These are phyloP conservation scores for Willowsia nigromaculata DNA, from an alignment of 2,888 invertebrate genomes.

Conservation along the genomic window DNA sequence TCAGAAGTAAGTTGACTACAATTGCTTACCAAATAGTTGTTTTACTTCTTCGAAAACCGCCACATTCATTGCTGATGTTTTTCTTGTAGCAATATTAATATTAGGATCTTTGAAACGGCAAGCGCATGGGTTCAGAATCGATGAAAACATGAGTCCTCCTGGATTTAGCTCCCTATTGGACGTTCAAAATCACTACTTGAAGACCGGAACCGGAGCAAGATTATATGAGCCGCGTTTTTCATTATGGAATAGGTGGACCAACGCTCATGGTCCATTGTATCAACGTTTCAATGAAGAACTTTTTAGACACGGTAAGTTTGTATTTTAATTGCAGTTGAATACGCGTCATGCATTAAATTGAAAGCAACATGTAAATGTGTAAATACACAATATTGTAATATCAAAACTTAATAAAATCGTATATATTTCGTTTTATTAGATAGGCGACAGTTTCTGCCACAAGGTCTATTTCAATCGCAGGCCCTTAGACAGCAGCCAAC, in stretches of 20 bases:
- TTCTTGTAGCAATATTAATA: too few relatives aligned
- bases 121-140: neutral
- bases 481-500: too few relatives aligned
- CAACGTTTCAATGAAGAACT: neutral
- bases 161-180: conserved; percentile 2
- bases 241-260: conserved; percentile 19
- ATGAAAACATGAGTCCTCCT: neutral
- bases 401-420: too few relatives aligned
- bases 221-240: neutral
- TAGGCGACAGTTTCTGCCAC: too few relatives aligned
- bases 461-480: too few relatives aligned
- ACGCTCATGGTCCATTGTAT: neutral
- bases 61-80: too few relatives aligned
- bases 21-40: too few relatives aligned
- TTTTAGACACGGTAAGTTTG: neutral
- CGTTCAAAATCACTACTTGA: neutral
- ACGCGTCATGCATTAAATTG: too few relatives aligned
- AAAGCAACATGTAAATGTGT: too few relatives aligned
- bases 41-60: too few relatives aligned
- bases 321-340: neutral
- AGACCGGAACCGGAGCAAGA: neutral
- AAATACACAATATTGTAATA: too few relatives aligned
- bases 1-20: too few relatives aligned
- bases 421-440: neutral
- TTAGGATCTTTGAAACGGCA: neutral